Conservation (phyloP, 1,140 invertebrate species). For the Coelopa frigida region DNA sequence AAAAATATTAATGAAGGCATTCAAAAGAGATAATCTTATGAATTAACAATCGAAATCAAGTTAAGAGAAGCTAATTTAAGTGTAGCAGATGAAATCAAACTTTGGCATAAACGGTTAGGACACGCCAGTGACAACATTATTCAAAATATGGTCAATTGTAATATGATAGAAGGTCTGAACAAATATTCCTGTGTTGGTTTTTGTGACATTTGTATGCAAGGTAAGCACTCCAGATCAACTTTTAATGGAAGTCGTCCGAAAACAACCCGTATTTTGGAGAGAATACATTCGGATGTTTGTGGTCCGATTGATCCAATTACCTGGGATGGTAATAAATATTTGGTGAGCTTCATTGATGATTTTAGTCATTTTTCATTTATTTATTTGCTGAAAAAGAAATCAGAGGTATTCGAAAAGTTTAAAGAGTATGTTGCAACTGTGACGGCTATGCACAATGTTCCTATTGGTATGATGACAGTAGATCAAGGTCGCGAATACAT, state of each 20-base stretch:
- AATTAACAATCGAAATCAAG: no score
- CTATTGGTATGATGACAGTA: slow-evolving; percentile 8
- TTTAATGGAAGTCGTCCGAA: not conserved
- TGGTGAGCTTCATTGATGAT: slow-evolving; percentile 42
- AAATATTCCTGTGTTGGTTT: no score
- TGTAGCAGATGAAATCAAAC: no score
- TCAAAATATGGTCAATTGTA: no score
- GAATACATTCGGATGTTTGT: slow-evolving; percentile 40
- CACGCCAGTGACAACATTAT: no score
- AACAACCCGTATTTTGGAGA: slow-evolving; percentile 17
- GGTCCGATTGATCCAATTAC: slow-evolving; percentile 31
- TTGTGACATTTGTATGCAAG: no score
- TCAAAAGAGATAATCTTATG: no score
- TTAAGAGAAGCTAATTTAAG: no score
- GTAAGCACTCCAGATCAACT: not conserved
- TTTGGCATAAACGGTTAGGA: no score
- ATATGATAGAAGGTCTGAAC: no score
- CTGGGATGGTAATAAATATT: slow-evolving; percentile 31
- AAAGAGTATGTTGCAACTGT: no score
- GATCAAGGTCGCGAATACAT: slow-evolving; percentile 34
- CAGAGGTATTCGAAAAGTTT: slow-evolving; percentile 3
- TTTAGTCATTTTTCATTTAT: slow-evolving; percentile 30
- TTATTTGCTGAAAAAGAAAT: slow-evolving; percentile 6
- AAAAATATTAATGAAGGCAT: no score
- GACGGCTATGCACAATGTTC: slow-evolving; percentile 13